Evolutionary conservation across 2,797 vertebrate genomes (phyloP).

Genomic region (Tolypeutes matacus): DNA sequence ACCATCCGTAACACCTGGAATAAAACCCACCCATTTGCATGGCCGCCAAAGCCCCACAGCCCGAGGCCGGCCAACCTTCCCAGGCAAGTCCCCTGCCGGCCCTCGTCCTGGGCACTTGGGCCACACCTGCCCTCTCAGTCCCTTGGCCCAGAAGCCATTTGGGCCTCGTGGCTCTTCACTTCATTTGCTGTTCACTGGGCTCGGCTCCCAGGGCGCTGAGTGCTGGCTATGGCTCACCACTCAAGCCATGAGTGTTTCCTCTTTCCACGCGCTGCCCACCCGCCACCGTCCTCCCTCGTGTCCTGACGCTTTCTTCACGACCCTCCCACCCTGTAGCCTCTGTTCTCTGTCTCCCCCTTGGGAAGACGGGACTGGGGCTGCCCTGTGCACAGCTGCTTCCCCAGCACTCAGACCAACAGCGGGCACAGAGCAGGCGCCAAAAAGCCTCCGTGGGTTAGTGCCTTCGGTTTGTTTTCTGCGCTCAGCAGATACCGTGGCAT

Average conservation of each 20-base stretch:
- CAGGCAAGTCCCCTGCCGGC: too few relatives aligned
- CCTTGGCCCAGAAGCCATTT: rapidly evolving
- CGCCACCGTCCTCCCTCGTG: background rate
- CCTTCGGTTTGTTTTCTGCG: too few relatives aligned
- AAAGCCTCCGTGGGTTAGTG: background rate
- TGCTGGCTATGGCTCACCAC: background rate
- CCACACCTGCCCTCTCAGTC: rapidly evolving
- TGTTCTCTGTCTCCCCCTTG: background rate
- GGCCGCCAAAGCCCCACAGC: rapidly evolving
- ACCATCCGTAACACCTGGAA: background rate
- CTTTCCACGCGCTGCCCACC: background rate
- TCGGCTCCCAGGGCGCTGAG: too few relatives aligned
- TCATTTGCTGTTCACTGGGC: too few relatives aligned
- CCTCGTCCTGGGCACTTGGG: rapidly evolving
- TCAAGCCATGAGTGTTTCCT: too few relatives aligned
- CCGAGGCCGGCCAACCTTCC: rapidly evolving
- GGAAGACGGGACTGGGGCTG: rapidly evolving
- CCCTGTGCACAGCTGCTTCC: background rate
- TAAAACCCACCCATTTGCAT: too few relatives aligned
- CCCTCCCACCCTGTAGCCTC: background rate
- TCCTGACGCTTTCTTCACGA: rapidly evolving
- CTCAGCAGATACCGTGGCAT: background rate
- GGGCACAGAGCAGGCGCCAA: background rate
- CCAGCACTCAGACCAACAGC: rapidly evolving
- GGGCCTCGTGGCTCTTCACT: background rate